Percentiles rank a stretch among this genome's conserved stretches.
phyloP scores from a whole-genome alignment of 1,140 invertebrate genomes.

The Ceratosolen fusciceps region DNA sequence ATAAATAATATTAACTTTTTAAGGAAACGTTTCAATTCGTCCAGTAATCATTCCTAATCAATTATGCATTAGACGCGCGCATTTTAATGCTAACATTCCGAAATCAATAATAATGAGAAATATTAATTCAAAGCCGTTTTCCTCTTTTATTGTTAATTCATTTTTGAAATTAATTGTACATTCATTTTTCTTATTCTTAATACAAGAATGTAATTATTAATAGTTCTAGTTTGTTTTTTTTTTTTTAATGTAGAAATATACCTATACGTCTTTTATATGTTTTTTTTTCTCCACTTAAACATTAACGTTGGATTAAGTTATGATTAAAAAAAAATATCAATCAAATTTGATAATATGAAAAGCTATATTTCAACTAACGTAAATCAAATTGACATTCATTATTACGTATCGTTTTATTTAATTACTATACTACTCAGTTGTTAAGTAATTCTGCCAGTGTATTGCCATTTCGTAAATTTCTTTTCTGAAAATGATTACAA shows the following conservation, averaged over 20 bases:
- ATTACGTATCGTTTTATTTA: slow-evolving; percentile 18
- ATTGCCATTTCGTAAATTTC: not conserved
- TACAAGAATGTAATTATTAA: slow-evolving; percentile 1
- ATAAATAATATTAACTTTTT: not conserved
- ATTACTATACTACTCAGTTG: slow-evolving; percentile 16
- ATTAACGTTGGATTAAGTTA: not conserved
- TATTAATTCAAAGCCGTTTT: not conserved
- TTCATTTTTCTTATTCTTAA: not conserved
- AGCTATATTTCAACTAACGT: slow-evolving; percentile 19
- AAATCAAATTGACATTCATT: not conserved
- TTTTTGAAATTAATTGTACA: not conserved
- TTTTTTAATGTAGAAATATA: slow-evolving; percentile 2
- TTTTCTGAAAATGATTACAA: not conserved
- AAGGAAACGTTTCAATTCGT: slow-evolving; percentile 21
- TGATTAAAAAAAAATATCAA: slow-evolving; percentile 5
- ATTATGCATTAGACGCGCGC: slow-evolving; percentile 4
- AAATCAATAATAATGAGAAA: not conserved
- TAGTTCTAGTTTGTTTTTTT: not conserved
- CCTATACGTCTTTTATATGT: not conserved
- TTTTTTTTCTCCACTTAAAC: not conserved
- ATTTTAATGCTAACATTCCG: slow-evolving; percentile 44
- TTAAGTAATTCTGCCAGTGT: slow-evolving; percentile 23
- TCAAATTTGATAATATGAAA: not conserved
- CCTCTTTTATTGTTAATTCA: not conserved
- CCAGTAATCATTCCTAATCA: slow-evolving; percentile 43